A percentile compares a stretch with the other conserved stretches of the same genome.
Conservation (phyloP, 2,113 vertebrate genomes). For the Caretta caretta region DNA sequence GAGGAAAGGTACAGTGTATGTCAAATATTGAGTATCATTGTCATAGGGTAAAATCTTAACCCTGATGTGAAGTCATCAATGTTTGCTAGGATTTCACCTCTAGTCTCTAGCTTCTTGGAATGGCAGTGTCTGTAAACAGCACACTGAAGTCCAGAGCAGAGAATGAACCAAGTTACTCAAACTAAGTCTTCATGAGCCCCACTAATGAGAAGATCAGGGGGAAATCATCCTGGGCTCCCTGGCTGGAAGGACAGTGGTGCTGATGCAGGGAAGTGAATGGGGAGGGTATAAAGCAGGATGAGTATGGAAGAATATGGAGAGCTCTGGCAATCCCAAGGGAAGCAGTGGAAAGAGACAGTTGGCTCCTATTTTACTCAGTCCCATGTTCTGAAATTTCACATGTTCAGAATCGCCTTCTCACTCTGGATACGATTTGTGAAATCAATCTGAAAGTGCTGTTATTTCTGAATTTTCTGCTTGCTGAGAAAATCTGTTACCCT, state of each 20-base stretch:
- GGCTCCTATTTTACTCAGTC: not conserved
- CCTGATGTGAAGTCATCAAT: not conserved
- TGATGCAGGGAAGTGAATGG: not conserved
- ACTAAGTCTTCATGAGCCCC: not conserved
- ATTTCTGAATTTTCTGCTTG: not conserved
- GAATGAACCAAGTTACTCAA: not conserved
- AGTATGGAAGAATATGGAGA: not conserved
- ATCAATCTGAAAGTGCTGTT: not conserved
- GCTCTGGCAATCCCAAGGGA: accelerated
- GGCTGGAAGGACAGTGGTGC: not conserved
- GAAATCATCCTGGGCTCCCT: not conserved
- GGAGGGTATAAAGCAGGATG: not conserved
- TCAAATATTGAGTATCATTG: accelerated
- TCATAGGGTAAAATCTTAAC: not conserved
- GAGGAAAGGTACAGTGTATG: not conserved
- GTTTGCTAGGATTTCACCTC: not conserved
- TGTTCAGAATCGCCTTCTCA: not conserved
- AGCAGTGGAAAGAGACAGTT: not conserved
- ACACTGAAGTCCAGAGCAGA: not conserved
- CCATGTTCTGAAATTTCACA: not conserved
- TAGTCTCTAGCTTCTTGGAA: not conserved
- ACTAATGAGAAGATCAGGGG: not conserved
- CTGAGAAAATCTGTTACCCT: not conserved
- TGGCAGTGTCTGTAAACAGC: not conserved
- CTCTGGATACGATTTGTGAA: not conserved